These are phyloP conservation scores for Yponomeuta sedellus DNA, from an alignment of 2,888 invertebrate species.

Conservation along the genomic window DNA sequence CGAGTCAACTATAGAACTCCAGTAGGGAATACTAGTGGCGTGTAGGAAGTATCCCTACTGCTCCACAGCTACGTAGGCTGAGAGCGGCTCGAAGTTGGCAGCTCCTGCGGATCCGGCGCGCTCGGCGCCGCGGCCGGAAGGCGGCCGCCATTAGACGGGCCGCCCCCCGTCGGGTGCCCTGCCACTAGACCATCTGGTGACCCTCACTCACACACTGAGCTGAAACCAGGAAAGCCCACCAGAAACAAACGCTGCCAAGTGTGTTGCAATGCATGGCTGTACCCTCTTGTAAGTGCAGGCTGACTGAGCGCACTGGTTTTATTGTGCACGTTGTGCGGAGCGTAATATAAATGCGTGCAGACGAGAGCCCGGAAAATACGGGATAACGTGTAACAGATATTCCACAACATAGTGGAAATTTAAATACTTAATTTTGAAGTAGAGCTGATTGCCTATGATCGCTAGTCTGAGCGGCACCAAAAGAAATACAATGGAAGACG, in stretches of 20 bases:
- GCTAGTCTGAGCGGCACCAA: too few species aligned
- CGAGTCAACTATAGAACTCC: too few species aligned
- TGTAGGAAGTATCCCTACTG: background rate
- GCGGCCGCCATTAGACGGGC: constrained; percentile 39
- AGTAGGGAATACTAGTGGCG: too few species aligned
- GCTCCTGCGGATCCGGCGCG: constrained; percentile 18
- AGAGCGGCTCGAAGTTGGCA: constrained; percentile 4
- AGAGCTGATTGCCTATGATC: too few species aligned
- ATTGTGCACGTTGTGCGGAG: background rate
- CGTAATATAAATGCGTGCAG: background rate
- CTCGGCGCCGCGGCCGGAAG: constrained; percentile 40
- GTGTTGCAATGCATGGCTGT: background rate
- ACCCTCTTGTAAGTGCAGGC: background rate
- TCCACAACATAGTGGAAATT: too few species aligned
- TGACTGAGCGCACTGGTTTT: background rate
- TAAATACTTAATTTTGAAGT: too few species aligned
- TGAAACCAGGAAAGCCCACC: too few species aligned
- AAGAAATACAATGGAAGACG: too few species aligned
- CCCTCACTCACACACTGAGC: too few species aligned
- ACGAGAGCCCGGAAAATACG: background rate
- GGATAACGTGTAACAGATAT: too few species aligned
- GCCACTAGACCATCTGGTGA: constrained; percentile 22
- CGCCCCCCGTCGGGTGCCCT: constrained; percentile 22
- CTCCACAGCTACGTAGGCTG: background rate
- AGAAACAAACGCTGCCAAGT: background rate